A percentile compares a stretch with the other conserved stretches of the same genome.
These are phyloP conservation scores for Phenganax marumi DNA, from an alignment of 92 coral and sea anemone species.

Conservation along the genomic window DNA sequence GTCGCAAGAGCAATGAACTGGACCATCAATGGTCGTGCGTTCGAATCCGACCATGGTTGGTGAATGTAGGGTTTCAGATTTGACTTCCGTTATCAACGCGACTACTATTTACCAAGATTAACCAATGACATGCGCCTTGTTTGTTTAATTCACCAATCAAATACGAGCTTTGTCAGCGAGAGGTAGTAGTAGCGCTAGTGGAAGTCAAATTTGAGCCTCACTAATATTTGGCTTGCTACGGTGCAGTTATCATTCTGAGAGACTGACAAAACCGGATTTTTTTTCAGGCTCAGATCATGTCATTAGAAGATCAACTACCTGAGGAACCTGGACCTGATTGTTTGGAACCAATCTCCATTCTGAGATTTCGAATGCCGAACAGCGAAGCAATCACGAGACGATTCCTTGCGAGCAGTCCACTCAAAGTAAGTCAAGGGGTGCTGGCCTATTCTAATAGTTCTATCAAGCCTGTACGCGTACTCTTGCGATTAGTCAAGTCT, in stretches of 20 bases:
- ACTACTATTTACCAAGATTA: too few relatives aligned
- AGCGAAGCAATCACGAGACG: conserved; percentile 79
- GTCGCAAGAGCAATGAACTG: too few relatives aligned
- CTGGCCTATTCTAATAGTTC: neutral
- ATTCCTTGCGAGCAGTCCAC: conserved; percentile 82
- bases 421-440: conserved; percentile 57
- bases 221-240: neutral
- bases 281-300: conserved; percentile 85
- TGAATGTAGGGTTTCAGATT: too few relatives aligned
- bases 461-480: too few relatives aligned
- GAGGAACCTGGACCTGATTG: conserved; percentile 98
- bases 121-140: too few relatives aligned
- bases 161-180: neutral
- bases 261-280: neutral
- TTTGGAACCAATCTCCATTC: conserved; percentile 86
- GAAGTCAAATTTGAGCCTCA: too few relatives aligned
- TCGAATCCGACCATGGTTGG: too few relatives aligned
- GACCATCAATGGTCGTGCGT: too few relatives aligned
- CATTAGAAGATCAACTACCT: conserved; percentile 89
- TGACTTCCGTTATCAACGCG: too few relatives aligned
- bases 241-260: neutral
- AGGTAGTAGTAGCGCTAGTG: too few relatives aligned
- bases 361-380: conserved; percentile 88
- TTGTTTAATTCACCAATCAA: neutral
- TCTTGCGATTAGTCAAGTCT: too few relatives aligned